These are phyloP conservation scores for Ophioderma brevispina DNA, from an alignment of 35 echinoderm and acorn worm genomes.

Conservation along the genomic window DNA sequence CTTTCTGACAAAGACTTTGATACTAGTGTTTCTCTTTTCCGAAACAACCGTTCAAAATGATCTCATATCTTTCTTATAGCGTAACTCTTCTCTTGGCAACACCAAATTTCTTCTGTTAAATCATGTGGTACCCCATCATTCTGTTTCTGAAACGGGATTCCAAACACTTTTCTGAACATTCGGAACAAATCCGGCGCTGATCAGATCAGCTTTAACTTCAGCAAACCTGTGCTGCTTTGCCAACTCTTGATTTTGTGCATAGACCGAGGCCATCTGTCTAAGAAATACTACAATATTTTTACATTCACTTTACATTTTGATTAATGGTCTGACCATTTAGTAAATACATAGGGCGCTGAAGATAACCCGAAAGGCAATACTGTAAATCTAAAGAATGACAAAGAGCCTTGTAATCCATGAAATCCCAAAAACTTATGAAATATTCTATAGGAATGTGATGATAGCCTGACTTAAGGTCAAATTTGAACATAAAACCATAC, in stretches of 20 bases:
- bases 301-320: not conserved
- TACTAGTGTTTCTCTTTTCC: not conserved
- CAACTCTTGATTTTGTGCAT: not conserved
- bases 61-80: not conserved
- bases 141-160: conserved; percentile 4
- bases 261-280: not conserved
- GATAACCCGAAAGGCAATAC: too few relatives aligned
- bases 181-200: not conserved
- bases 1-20: not conserved
- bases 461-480: not conserved
- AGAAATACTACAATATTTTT: not conserved
- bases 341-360: not conserved
- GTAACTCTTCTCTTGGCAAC: not conserved
- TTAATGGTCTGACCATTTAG: not conserved
- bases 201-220: not conserved
- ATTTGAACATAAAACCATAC: not conserved
- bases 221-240: not conserved
- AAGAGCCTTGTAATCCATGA: not conserved
- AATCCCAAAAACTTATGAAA: too few relatives aligned
- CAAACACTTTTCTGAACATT: conserved; percentile 5
- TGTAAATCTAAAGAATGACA: not conserved
- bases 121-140: not conserved
- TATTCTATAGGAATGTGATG: not conserved
- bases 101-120: not conserved
- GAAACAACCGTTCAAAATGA: not conserved